phyloP scores from a whole-genome alignment of 1,140 invertebrate genomes.

The Chironomus tepperi region DNA sequence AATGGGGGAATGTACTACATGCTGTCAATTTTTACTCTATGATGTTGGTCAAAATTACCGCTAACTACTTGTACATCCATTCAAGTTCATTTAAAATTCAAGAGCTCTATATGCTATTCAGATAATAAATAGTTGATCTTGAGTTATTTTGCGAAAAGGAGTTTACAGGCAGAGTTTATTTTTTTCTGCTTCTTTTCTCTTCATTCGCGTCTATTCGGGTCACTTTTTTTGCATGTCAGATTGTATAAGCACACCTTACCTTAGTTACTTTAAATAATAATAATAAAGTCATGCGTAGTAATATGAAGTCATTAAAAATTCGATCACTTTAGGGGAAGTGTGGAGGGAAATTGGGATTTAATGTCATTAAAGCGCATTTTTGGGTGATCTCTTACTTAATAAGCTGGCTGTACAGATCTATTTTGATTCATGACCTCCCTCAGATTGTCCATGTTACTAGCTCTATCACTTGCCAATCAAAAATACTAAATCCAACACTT shows the following conservation, averaged over 20 bases:
- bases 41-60: no score
- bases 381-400: no score
- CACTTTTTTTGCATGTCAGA: neutral
- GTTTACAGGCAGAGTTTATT: no score
- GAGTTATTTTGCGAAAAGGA: neutral
- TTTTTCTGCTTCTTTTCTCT: neutral
- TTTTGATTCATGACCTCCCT: no score
- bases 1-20: neutral
- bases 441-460: no score
- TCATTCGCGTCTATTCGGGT: slow-evolving; percentile 5
- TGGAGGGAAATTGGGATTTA: neutral
- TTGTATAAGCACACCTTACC: neutral
- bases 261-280: neutral
- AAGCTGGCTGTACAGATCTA: no score
- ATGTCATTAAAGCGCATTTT: no score
- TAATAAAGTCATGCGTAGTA: no score
- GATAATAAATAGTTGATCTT: neutral
- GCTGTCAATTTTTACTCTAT: slow-evolving; percentile 2
- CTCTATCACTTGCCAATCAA: no score
- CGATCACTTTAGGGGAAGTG: neutral
- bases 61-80: neutral
- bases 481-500: no score
- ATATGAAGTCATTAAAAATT: no score
- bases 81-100: slow-evolving; percentile 9
- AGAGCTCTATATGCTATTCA: neutral